phyloP scores from a whole-genome alignment of 2,888 invertebrate species.

The Cheilosia vulpina region DNA sequence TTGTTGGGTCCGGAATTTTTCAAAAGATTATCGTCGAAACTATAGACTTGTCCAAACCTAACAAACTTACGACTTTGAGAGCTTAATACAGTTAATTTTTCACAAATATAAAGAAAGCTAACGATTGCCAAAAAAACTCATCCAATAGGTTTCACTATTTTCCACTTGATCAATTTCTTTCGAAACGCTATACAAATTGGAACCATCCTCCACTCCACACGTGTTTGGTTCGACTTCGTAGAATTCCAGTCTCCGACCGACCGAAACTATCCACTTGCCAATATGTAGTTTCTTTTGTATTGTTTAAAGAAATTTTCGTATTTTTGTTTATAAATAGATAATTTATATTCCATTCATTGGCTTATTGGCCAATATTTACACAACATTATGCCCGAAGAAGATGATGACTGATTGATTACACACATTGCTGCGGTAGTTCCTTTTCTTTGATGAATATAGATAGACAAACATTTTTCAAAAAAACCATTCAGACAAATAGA shows the following conservation, averaged over 20 bases:
- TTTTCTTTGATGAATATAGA: not conserved
- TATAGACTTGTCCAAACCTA: too few species aligned
- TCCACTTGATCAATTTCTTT: too few species aligned
- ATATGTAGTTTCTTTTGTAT: not conserved
- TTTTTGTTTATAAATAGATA: constrained; percentile 29
- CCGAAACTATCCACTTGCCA: not conserved
- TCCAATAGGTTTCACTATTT: too few species aligned
- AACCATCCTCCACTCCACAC: not conserved
- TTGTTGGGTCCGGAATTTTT: too few species aligned
- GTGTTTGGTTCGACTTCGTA: not conserved
- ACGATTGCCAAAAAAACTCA: too few species aligned
- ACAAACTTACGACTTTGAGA: too few species aligned
- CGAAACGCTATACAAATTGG: too few species aligned
- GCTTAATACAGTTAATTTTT: too few species aligned
- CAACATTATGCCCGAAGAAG: constrained; percentile 10
- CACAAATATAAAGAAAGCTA: too few species aligned
- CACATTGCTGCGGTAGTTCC: constrained; percentile 1
- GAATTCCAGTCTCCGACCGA: not conserved
- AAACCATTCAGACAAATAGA: constrained; percentile 8
- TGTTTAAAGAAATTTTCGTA: constrained; percentile 4
- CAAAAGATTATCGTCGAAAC: too few species aligned
- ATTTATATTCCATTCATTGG: constrained; percentile 31
- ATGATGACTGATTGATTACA: constrained; percentile 32
- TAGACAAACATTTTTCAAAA: constrained; percentile 4
- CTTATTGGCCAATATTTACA: constrained; percentile 27